phyloP scores from a whole-genome alignment of 2,113 vertebrate species.

The Rhagologus leucostigma region DNA sequence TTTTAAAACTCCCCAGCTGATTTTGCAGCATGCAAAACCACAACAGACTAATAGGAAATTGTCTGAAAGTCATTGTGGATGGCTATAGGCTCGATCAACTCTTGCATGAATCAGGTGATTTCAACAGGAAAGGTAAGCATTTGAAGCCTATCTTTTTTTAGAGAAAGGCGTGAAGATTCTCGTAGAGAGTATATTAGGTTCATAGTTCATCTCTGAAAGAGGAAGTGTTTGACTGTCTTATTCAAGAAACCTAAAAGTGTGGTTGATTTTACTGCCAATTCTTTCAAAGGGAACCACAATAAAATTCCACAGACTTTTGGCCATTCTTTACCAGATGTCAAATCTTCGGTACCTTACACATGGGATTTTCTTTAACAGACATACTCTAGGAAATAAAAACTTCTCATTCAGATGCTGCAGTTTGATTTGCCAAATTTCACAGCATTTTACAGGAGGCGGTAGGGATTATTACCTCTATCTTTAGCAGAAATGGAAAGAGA shows the following conservation, averaged over 20 bases:
- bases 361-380: neutral
- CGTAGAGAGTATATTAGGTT: neutral
- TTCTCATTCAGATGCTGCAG: neutral
- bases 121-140: neutral
- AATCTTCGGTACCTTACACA: neutral
- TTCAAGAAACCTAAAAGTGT: neutral
- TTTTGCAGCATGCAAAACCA: neutral
- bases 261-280: neutral
- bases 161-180: conserved; percentile 8
- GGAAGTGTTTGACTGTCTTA: neutral
- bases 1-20: neutral
- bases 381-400: neutral
- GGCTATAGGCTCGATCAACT: neutral
- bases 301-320: conserved; percentile 7
- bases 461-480: neutral
- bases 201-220: neutral
- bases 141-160: neutral
- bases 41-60: neutral
- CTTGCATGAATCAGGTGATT: neutral
- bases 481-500: neutral
- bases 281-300: conserved; percentile 24
- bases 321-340: neutral
- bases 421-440: neutral
- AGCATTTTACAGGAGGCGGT: neutral
- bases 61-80: neutral